Percentiles rank a stretch among this genome's conserved stretches.
Conservation (phyloP, 2,113 vertebrate genomes). For the Ictidomys tridecemlineatus region DNA sequence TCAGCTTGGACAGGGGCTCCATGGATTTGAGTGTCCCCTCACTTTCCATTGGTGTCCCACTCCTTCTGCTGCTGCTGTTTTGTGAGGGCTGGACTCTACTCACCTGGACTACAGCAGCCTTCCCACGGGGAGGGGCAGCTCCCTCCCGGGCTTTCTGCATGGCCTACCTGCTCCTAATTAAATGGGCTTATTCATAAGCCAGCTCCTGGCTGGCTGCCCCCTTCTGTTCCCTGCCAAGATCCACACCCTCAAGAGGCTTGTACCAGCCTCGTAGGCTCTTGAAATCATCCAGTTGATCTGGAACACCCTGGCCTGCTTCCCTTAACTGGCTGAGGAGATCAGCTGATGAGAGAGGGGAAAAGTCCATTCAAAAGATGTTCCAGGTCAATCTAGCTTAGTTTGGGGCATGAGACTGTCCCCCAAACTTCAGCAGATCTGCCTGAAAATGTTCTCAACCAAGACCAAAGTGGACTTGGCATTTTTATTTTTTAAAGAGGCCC, state of each 20-base stretch:
- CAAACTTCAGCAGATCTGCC: not conserved
- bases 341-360: not conserved
- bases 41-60: not conserved
- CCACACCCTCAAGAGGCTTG: constrained; percentile 43
- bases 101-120: not conserved
- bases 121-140: not conserved
- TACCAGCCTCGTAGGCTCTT: not conserved
- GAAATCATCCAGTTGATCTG: constrained; percentile 30
- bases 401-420: not conserved
- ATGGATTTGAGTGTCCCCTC: not conserved
- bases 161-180: not conserved
- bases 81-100: not conserved
- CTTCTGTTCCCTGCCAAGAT: not conserved
- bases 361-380: not conserved
- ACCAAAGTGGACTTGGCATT: not conserved
- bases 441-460: not conserved
- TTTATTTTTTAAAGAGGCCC: not conserved
- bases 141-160: not conserved
- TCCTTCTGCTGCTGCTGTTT: not conserved
- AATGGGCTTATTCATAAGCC: not conserved
- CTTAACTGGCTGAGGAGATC: not conserved
- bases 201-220: not conserved
- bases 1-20: not conserved
- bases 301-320: constrained; percentile 1
- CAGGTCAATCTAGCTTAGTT: not conserved